A percentile compares a stretch with the other conserved stretches of the same genome.
Evolutionary conservation across 2,797 vertebrate species (phyloP).

Genomic region (Clarias laeviceps): DNA sequence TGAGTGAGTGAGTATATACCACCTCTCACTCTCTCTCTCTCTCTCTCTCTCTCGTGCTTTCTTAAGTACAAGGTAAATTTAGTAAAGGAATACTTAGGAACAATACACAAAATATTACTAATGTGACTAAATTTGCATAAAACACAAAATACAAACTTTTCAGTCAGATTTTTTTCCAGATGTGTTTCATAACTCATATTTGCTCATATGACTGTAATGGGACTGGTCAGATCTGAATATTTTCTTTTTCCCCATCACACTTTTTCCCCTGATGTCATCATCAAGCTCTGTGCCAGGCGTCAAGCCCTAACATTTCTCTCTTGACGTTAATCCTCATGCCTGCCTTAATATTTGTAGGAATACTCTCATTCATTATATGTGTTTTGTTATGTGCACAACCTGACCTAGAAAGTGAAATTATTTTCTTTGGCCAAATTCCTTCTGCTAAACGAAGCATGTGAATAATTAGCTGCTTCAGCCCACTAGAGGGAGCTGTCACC

Average conservation of each 20-base stretch:
- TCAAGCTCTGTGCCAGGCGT: not conserved
- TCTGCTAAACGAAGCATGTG: not conserved
- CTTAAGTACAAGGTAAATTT: too few species aligned
- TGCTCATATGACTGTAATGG: not conserved
- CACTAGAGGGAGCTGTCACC: conserved; percentile 34
- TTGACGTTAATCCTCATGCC: not conserved
- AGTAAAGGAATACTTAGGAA: not conserved
- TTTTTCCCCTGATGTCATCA: not conserved
- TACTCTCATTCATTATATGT: conserved; percentile 30
- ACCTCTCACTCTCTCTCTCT: too few species aligned
- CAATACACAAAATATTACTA: not conserved
- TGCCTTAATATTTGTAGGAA: conserved; percentile 15
- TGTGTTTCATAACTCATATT: not conserved
- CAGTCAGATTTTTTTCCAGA: not conserved
- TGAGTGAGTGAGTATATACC: too few species aligned
- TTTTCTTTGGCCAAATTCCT: conserved; percentile 79
- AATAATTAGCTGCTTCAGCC: not conserved
- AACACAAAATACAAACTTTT: too few species aligned
- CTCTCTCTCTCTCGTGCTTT: too few species aligned
- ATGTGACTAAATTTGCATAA: not conserved
- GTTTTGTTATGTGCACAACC: conserved; percentile 21
- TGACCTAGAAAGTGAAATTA: conserved; percentile 69
- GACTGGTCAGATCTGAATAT: not conserved
- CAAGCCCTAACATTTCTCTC: not conserved
- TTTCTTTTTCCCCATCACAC: not conserved